These are phyloP conservation scores for Dissostichus mawsoni DNA, from an alignment of 2,113 vertebrate species.

Conservation along the genomic window DNA sequence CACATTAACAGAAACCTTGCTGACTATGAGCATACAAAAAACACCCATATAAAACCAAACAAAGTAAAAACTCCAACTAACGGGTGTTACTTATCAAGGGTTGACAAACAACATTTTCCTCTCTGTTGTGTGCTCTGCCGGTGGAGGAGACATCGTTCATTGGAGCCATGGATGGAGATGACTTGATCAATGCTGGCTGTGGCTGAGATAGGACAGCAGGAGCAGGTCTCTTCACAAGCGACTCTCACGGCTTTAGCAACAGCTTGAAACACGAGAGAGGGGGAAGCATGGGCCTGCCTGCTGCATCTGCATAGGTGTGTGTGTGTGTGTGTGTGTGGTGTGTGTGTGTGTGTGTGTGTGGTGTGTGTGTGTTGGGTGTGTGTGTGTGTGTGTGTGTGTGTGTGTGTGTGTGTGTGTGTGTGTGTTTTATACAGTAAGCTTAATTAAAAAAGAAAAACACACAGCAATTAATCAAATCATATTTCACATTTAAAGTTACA, in stretches of 20 bases:
- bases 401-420: no score
- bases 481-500: neutral
- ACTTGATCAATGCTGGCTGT: constrained; percentile 37
- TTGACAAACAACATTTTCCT: neutral
- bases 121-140: neutral
- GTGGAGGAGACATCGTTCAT: constrained; percentile 5
- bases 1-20: neutral
- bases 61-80: no score
- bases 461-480: neutral
- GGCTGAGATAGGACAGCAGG: constrained; percentile 56
- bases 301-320: constrained; percentile 1
- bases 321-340: no score
- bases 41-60: no score
- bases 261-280: constrained; percentile 69
- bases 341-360: no score
- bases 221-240: constrained; percentile 62
- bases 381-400: no score
- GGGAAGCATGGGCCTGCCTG: constrained; percentile 52
- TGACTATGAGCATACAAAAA: neutral
- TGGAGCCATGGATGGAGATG: constrained; percentile 45
- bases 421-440: no score
- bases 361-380: no score
- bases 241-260: constrained; percentile 46
- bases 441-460: no score
- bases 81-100: neutral